Evolutionary conservation across 2,888 invertebrate genomes (phyloP).

Genomic region (Diplolepis rosae): DNA sequence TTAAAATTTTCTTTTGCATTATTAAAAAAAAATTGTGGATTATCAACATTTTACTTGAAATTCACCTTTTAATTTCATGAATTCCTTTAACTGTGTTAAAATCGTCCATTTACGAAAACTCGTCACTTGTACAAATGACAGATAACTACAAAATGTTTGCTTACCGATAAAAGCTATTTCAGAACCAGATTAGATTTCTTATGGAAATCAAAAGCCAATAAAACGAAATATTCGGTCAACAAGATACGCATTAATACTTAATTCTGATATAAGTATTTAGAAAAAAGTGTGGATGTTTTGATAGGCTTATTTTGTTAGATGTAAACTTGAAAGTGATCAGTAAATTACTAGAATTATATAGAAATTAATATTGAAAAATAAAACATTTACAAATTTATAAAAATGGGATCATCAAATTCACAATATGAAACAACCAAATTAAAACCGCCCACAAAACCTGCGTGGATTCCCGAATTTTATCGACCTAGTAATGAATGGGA

Average conservation of each 20-base stretch:
- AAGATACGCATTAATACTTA: neutral
- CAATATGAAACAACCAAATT: conserved; percentile 2
- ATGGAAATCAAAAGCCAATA: neutral
- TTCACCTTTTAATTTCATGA: too few species aligned
- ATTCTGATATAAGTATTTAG: neutral
- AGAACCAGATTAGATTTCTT: neutral
- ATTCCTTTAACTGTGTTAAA: too few species aligned
- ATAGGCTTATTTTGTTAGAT: neutral
- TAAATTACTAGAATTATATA: neutral
- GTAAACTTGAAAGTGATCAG: neutral
- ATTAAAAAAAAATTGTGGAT: too few species aligned
- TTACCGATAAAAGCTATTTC: neutral
- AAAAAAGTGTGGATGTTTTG: neutral
- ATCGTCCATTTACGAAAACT: too few species aligned
- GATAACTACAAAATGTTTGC: neutral
- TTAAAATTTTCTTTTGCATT: too few species aligned
- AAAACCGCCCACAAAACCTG: neutral
- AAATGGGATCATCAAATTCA: conserved; percentile 11
- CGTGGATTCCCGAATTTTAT: conserved; percentile 13
- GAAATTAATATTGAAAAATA: neutral
- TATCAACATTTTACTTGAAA: too few species aligned
- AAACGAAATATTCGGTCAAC: neutral
- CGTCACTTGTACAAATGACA: neutral
- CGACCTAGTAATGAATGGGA: conserved; percentile 1
- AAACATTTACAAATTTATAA: neutral